phyloP scores from a whole-genome alignment of 35 echinoderm and acorn worm species.

The Apostichopus parvimensis region DNA sequence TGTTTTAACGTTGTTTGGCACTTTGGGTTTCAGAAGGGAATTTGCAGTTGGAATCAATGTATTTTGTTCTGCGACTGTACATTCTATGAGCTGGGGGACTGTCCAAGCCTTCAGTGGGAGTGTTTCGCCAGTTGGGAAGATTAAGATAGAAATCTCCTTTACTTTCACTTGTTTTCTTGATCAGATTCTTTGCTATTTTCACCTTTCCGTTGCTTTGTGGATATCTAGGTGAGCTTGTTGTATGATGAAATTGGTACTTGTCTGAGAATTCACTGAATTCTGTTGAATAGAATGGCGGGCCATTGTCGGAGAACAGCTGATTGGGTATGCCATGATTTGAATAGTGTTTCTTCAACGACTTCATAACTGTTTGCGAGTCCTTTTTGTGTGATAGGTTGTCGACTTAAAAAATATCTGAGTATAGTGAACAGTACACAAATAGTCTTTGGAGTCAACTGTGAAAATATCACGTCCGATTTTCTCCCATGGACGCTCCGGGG shows the following conservation, averaged over 20 bases:
- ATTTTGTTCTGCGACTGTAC: not conserved
- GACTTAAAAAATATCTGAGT: conserved; percentile 66
- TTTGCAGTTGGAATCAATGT: not conserved
- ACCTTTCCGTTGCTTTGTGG: conserved; percentile 79
- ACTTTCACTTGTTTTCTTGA: conserved; percentile 52
- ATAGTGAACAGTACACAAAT: conserved; percentile 69
- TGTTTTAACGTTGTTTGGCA: not conserved
- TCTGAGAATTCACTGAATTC: conserved; percentile 62
- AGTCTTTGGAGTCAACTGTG: not conserved
- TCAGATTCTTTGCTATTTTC: conserved; percentile 56
- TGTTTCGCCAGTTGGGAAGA: conserved; percentile 71
- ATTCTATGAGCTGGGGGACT: not conserved
- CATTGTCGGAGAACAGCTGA: conserved; percentile 56
- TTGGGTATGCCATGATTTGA: conserved; percentile 69
- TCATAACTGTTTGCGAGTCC: conserved; percentile 40
- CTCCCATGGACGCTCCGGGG: conserved; percentile 59
- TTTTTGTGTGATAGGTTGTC: conserved; percentile 5
- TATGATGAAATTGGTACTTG: conserved; percentile 57
- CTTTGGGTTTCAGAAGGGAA: conserved; percentile 18
- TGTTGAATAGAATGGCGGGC: conserved; percentile 69
- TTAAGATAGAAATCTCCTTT: conserved; percentile 60
- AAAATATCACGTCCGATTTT: conserved; percentile 66
- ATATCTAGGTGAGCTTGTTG: conserved; percentile 54
- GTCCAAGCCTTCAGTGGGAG: conserved; percentile 40
- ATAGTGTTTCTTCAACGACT: conserved; percentile 53